Evolutionary conservation across 2,113 vertebrate genomes (phyloP).

Genomic region (Neolamprologus kungweensis): DNA sequence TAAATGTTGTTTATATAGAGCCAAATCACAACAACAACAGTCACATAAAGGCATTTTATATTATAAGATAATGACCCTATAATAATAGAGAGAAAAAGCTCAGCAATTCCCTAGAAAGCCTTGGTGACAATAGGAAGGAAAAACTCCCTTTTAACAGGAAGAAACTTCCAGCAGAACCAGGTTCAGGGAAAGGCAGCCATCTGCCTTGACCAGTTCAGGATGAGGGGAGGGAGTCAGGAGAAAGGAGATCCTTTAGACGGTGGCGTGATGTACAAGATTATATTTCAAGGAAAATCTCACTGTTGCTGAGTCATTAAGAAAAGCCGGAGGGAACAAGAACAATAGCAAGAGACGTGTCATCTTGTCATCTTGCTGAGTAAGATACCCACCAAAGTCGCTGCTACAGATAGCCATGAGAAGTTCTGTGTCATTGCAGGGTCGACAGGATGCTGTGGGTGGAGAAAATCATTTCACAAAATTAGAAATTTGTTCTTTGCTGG

Average conservation of each 20-base stretch:
- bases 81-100: not conserved
- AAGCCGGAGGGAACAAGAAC: not conserved
- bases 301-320: not conserved
- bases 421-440: constrained; percentile 72
- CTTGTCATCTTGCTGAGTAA: not conserved
- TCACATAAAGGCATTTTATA: not conserved
- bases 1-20: not conserved
- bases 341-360: not conserved
- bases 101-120: not conserved
- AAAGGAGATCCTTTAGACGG: not conserved
- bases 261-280: not conserved
- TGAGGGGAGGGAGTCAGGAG: not conserved
- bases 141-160: not conserved
- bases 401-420: constrained; percentile 78
- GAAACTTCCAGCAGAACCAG: not conserved
- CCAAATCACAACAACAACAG: not conserved
- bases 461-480: not conserved
- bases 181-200: not conserved
- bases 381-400: constrained; percentile 78
- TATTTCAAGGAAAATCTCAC: not conserved
- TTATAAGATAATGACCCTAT: not conserved
- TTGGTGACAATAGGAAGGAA: not conserved
- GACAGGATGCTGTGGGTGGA: constrained; percentile 65
- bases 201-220: not conserved
- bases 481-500: not conserved